Percentiles rank a stretch among this genome's conserved stretches.
Evolutionary conservation across 2,888 invertebrate genomes (phyloP).

Genomic region (Agriopis aurantiaria): DNA sequence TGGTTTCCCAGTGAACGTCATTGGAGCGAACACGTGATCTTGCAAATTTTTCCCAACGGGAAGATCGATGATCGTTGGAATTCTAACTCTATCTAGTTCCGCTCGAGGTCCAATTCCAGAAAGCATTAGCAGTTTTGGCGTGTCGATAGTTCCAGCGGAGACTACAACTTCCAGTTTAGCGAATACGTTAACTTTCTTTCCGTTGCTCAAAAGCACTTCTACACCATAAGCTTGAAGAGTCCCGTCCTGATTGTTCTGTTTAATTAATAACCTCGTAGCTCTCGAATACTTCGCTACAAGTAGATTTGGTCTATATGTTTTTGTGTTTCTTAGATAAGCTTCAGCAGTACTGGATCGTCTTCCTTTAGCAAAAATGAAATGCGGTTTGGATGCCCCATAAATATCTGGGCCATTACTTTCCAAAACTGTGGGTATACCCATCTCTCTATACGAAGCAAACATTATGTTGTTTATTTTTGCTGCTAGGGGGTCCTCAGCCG

Average conservation of each 20-base stretch:
- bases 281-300: slow-evolving; percentile 66
- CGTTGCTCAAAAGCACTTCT: slow-evolving; percentile 55
- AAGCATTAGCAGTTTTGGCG: slow-evolving; percentile 73
- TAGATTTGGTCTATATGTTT: slow-evolving; percentile 62
- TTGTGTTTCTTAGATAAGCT: slow-evolving; percentile 62
- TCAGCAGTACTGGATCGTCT: slow-evolving; percentile 76
- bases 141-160: slow-evolving; percentile 72
- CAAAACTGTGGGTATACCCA: slow-evolving; percentile 60
- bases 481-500: slow-evolving; percentile 51
- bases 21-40: slow-evolving; percentile 63
- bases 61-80: slow-evolving; percentile 63
- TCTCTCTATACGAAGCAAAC: slow-evolving; percentile 58
- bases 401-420: slow-evolving; percentile 62
- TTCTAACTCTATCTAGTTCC: slow-evolving; percentile 59
- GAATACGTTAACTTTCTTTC: slow-evolving; percentile 58
- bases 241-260: slow-evolving; percentile 54
- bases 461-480: slow-evolving; percentile 54
- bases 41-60: slow-evolving; percentile 77
- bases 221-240: slow-evolving; percentile 64
- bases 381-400: slow-evolving; percentile 58
- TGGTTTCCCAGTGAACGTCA: slow-evolving; percentile 62
- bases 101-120: slow-evolving; percentile 73
- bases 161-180: slow-evolving; percentile 69
- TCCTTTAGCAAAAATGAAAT: slow-evolving; percentile 63
- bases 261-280: slow-evolving; percentile 68